phyloP scores from a whole-genome alignment of 2,888 invertebrate species.

The Ophion slaviceki region DNA sequence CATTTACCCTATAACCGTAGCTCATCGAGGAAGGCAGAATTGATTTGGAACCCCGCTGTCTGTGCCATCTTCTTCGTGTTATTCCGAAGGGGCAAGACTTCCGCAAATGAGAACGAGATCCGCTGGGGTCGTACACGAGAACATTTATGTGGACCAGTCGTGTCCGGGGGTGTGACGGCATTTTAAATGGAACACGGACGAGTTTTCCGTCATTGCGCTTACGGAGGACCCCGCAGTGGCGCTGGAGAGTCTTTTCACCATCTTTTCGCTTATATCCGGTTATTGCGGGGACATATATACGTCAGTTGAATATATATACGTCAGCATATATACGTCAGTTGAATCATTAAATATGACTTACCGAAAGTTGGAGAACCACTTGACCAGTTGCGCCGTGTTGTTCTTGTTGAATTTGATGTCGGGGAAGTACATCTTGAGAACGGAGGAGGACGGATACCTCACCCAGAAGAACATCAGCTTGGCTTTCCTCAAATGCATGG shows the following conservation, averaged over 20 bases:
- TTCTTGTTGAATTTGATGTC: conserved; percentile 99
- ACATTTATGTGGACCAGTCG: background rate
- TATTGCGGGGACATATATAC: background rate
- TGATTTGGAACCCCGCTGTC: background rate
- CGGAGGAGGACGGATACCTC: conserved; percentile 99
- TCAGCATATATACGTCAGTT: background rate
- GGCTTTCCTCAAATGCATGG: conserved; percentile 99
- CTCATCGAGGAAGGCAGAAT: background rate
- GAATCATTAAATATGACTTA: conserved; percentile 82
- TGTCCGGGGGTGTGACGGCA: conserved; percentile 9
- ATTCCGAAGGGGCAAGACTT: background rate
- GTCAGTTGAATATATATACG: background rate
- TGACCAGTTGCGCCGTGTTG: conserved; percentile 99
- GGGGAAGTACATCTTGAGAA: conserved; percentile 99
- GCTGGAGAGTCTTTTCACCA: background rate
- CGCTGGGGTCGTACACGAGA: background rate
- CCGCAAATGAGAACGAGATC: conserved; percentile 5
- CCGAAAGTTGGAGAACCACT: conserved; percentile 99
- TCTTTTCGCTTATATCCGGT: conserved; percentile 3
- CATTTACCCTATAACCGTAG: conserved; percentile 13
- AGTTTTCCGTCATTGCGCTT: background rate
- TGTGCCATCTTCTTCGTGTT: conserved; percentile 17
- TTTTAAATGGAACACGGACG: background rate
- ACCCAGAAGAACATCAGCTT: conserved; percentile 99
- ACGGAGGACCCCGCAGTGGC: background rate